Evolutionary conservation across 2,113 vertebrate species (phyloP).

Genomic region (Nicator chloris): DNA sequence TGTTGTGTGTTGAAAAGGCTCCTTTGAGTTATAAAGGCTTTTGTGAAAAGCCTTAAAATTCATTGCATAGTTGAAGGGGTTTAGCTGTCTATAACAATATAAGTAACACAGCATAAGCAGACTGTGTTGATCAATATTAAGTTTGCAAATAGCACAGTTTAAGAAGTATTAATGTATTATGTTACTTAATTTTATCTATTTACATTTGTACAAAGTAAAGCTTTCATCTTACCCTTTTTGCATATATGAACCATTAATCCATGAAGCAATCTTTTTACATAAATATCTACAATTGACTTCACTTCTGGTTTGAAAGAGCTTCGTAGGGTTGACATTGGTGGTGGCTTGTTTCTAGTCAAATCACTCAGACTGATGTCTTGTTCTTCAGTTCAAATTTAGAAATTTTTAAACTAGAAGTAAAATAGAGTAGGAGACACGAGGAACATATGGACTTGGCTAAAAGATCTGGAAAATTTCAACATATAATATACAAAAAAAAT

Average conservation of each 20-base stretch:
- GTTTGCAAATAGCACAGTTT: constrained; percentile 86
- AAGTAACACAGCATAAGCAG: constrained; percentile 70
- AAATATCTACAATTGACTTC: constrained; percentile 85
- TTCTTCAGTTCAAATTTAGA: constrained; percentile 76
- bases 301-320: constrained; percentile 66
- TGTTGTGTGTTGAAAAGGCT: constrained; percentile 80
- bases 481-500: constrained; percentile 78
- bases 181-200: constrained; percentile 86
- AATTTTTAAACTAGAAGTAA: constrained; percentile 70
- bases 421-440: constrained; percentile 71
- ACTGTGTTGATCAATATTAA: constrained; percentile 74
- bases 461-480: constrained; percentile 80
- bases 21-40: constrained; percentile 82
- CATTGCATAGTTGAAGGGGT: constrained; percentile 99
- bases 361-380: not conserved
- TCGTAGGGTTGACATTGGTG: constrained; percentile 12
- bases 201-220: constrained; percentile 99
- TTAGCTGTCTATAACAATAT: constrained; percentile 85
- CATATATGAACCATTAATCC: constrained; percentile 96
- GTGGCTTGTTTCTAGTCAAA: constrained; percentile 31
- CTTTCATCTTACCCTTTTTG: constrained; percentile 97
- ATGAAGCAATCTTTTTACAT: constrained; percentile 85
- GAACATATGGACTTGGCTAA: constrained; percentile 74
- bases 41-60: constrained; percentile 82
- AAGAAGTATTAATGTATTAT: constrained; percentile 84